Evolutionary conservation across 2,113 vertebrate genomes (phyloP).

Genomic region (Romanogobio albipinnatus): DNA sequence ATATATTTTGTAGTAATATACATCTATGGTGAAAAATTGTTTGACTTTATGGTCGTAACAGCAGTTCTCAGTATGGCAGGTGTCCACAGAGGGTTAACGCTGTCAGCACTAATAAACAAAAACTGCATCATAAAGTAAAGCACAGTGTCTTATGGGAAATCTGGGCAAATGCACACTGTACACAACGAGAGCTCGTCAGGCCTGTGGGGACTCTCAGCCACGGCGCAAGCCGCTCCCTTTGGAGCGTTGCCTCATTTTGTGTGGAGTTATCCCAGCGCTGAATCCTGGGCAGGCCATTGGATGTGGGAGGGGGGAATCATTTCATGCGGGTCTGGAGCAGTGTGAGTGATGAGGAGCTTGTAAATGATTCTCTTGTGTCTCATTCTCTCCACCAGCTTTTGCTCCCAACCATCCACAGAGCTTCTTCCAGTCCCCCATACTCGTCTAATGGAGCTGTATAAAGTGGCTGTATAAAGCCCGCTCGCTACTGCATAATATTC

Average conservation of each 20-base stretch:
- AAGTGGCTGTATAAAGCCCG: neutral
- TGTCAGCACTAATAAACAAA: conserved; percentile 42
- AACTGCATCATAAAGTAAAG: conserved; percentile 39
- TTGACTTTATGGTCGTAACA: conserved; percentile 9
- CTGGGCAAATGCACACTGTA: conserved; percentile 32
- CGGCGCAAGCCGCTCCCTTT: conserved; percentile 51
- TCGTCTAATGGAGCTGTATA: conserved; percentile 48
- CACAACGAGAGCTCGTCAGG: conserved; percentile 62
- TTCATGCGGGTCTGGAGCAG: conserved; percentile 65
- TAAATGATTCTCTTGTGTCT: conserved; percentile 47
- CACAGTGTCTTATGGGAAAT: conserved; percentile 52
- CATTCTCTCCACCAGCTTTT: conserved; percentile 59
- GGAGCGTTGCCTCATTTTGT: conserved; percentile 57
- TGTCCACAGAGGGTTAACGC: conserved; percentile 43
- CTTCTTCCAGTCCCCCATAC: conserved; percentile 45
- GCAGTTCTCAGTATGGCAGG: conserved; percentile 9
- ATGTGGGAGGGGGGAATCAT: conserved; percentile 58
- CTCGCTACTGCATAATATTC: neutral
- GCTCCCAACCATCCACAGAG: conserved; percentile 54
- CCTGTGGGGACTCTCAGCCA: conserved; percentile 57
- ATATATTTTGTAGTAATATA: neutral
- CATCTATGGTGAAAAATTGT: conserved; percentile 5
- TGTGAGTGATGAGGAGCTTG: conserved; percentile 72
- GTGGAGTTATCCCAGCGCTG: conserved; percentile 63
- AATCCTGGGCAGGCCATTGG: conserved; percentile 63